These are phyloP conservation scores for Tortricodes alternella DNA, from an alignment of 2,888 invertebrate species.

Conservation along the genomic window DNA sequence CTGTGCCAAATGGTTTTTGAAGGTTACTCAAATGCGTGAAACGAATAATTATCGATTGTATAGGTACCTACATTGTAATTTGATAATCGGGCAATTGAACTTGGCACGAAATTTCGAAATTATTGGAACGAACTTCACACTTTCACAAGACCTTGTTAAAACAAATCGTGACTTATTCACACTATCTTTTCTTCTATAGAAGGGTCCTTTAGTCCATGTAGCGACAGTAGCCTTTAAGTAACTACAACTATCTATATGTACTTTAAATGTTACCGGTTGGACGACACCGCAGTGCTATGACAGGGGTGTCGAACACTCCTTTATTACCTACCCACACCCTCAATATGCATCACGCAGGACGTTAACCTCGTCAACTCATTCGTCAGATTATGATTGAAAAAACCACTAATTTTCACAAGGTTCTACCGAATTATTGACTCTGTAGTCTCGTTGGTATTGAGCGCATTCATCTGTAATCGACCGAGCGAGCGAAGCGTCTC, in stretches of 20 bases:
- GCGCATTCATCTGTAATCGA: not conserved
- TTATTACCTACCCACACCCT: constrained; percentile 38
- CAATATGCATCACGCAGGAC: constrained; percentile 33
- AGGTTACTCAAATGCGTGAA: constrained; percentile 11
- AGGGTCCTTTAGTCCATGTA: not conserved
- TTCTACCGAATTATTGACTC: too few relatives aligned
- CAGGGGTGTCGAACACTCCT: constrained; percentile 45
- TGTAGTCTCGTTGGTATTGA: not conserved
- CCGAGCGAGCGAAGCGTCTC: too few relatives aligned
- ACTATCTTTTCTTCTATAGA: not conserved
- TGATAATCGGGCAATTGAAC: not conserved
- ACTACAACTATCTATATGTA: too few relatives aligned
- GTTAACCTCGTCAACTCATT: constrained; percentile 31
- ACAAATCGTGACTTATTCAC: too few relatives aligned
- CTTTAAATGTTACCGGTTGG: too few relatives aligned
- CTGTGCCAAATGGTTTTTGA: constrained; percentile 47
- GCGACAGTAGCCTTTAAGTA: too few relatives aligned
- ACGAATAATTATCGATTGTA: not conserved
- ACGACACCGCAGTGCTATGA: not conserved
- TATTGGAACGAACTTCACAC: too few relatives aligned
- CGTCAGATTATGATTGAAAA: not conserved
- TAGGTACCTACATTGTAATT: not conserved
- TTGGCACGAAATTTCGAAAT: not conserved
- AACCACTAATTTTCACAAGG: too few relatives aligned
- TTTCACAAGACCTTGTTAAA: too few relatives aligned